Evolutionary conservation across 2,797 vertebrate species (phyloP), one percentile per base, ranked within the genome.

Genomic region (Gastrophryne carolinensis): DNA sequence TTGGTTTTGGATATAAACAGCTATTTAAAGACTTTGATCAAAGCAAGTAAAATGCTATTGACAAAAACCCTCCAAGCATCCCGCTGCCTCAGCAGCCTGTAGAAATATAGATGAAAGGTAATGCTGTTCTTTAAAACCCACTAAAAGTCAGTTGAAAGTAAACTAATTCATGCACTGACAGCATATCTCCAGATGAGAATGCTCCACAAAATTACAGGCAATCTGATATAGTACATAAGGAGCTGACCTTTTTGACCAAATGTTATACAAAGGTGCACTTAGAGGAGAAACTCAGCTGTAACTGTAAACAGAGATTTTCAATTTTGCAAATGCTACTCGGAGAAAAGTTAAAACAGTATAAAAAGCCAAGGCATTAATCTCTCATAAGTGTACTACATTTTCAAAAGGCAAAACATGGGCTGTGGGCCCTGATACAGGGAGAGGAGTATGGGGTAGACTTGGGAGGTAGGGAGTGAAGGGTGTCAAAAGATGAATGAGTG

Each of bases 1-100:
- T 60, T n/a, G 68, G 41, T 39, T 68, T 44, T 56, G 44, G 56
- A 41, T 68, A 75, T 49, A 68, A 75, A 49, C 73, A 32, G 65
- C 47, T 41, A 41, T 61, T 30, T 49, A 26, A 41, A 50, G 56
- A 24, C 54, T 12, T 27, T 13, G 27, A 58, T 74, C 52, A 66
- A 17, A 41, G 41, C 10, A 6, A 24, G 5, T 21, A 67, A 52
- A 60, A 64, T n/a, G 39, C 64, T 49, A 61, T 60, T 75, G 41
- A 68, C 41, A 61, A 41, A 39, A 47, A 29, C 17, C 21, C 8
- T 10, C 60, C 11, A 30, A 49, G 19, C 17, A 29, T 60, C 39
- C 37, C 24, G 47, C 4, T 15, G 47, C 26, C 34, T 26, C 44
- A 44, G 19, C 0, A 17, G 50, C 23, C 44, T 17, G 21, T 58